Evolutionary conservation across 2,797 vertebrate species (phyloP).

Genomic region (Sebastes ruberrimus): DNA sequence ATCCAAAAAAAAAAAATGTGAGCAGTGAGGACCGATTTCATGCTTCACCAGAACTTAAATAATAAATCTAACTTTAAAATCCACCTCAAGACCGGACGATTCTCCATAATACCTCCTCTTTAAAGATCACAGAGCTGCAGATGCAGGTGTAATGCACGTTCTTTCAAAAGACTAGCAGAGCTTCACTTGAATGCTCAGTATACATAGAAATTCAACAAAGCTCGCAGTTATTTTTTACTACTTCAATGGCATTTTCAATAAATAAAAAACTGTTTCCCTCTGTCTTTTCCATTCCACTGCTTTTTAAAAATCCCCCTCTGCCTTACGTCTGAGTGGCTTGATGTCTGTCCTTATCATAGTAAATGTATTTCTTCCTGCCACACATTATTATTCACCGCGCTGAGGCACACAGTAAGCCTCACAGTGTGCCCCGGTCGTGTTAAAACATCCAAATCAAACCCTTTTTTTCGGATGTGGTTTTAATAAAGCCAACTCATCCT

Average conservation of each 20-base stretch:
- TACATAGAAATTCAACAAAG: conserved; percentile 5
- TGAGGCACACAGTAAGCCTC: conserved; percentile 7
- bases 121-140: neutral
- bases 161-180: neutral
- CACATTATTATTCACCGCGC: conserved; percentile 41
- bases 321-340: conserved; percentile 41
- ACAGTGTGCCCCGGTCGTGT: neutral
- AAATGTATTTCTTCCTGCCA: conserved; percentile 32
- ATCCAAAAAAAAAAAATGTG: neutral
- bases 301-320: conserved; percentile 33
- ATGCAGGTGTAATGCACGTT: neutral
- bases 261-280: conserved; percentile 15
- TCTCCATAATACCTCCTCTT: neutral
- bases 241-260: conserved; percentile 7
- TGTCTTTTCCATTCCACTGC: conserved; percentile 38
- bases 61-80: conserved; percentile 16
- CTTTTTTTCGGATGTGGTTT: conserved; percentile 26
- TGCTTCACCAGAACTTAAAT: conserved; percentile 16
- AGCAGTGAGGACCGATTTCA: conserved; percentile 6
- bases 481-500: conserved; percentile 43
- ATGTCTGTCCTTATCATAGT: conserved; percentile 39
- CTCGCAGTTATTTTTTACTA: conserved; percentile 15
- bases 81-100: neutral
- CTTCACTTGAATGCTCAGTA: neutral
- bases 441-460: conserved; percentile 37